Conservation (phyloP, 1,140 invertebrate species). For the Drosophila mayri region DNA sequence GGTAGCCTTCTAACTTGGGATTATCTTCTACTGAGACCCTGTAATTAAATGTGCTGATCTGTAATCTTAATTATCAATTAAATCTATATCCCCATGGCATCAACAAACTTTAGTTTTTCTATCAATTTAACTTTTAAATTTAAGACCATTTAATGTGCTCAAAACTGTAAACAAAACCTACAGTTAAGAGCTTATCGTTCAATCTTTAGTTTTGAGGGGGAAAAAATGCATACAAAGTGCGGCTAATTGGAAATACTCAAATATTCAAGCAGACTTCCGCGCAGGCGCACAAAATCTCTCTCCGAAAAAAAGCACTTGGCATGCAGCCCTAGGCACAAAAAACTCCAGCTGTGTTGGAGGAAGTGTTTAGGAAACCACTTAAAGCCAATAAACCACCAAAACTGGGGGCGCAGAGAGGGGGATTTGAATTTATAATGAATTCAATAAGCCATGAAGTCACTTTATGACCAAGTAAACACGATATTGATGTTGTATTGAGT, state of each 20-base stretch:
- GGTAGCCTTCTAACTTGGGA: too few relatives aligned
- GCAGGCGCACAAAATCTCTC: slow-evolving; percentile 53
- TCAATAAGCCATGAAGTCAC: slow-evolving; percentile 37
- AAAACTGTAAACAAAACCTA: slow-evolving; percentile 4
- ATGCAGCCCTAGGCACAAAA: slow-evolving; percentile 39
- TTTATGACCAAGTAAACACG: slow-evolving; percentile 31
- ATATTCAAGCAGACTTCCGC: slow-evolving; percentile 51
- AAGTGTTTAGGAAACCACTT: slow-evolving; percentile 58
- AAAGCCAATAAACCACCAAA: slow-evolving; percentile 22
- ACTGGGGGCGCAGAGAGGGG: background rate
- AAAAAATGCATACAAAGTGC: slow-evolving; percentile 43
- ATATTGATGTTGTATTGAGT: slow-evolving; percentile 17
- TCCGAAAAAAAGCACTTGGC: slow-evolving; percentile 34
- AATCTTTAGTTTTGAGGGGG: slow-evolving; percentile 4
- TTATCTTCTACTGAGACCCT: background rate
- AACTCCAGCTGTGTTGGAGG: slow-evolving; percentile 46
- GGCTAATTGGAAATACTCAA: slow-evolving; percentile 40
- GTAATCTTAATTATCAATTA: background rate
- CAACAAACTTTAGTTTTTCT: background rate
- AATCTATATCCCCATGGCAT: background rate
- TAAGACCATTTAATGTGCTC: background rate
- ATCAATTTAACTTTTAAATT: background rate
- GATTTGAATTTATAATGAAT: slow-evolving; percentile 46
- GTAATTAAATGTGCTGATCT: background rate
- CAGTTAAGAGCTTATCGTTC: slow-evolving; percentile 14